Base-by-base conservation (phyloP, 2,888 invertebrate genomes). In the Pristionchus entomophagus region DNA sequence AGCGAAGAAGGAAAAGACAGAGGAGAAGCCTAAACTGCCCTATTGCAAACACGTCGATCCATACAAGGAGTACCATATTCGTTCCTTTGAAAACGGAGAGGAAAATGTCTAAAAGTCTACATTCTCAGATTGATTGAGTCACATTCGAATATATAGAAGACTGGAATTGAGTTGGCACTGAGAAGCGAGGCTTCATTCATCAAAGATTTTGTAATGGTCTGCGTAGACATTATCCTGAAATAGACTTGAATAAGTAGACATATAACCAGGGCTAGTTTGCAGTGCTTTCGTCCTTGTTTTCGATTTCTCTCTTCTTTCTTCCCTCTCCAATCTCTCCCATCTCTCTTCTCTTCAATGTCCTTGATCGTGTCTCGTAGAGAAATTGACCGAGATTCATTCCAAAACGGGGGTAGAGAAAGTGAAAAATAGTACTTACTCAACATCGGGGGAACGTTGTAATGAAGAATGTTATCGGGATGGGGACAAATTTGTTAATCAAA, bases 41-140 rank as follows among this genome's bases (percentile, higher is more conserved):
- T 88, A 88, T n/a, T 90, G 90, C 86, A 87, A 88, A 32, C 89
- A 89, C 65, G 86, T 90, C 53, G 88, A 89, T 87, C 89, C 90
- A 35, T 88, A 89, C 85, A 80, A 78, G 19, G 85, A 85, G 85
- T 85, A 49, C 80, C 59, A 4, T 35, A 35, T 26, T 53, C 80
- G 1, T 53, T 81, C 32, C 17, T 53, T 17, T 12, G 51, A 10
- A 8, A 35, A 29, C 6, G 29, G 59, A 22, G 59, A n/a, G 8
- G 29, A 59, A 12, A 29, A 5, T 17, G 17, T 65, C 62, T 19
- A 14, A n/a, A n/a, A n/a, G n/a, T n/a, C n/a, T n/a, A n/a, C n/a
- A n/a, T n/a, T n/a, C n/a, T n/a, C n/a, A n/a, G n/a, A n/a, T n/a
- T n/a, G n/a, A n/a, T n/a, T n/a, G n/a, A n/a, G n/a, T n/a, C n/a